These are phyloP conservation scores for Rhombomys opimus DNA, from an alignment of 2,113 vertebrate species.

Conservation along the genomic window DNA sequence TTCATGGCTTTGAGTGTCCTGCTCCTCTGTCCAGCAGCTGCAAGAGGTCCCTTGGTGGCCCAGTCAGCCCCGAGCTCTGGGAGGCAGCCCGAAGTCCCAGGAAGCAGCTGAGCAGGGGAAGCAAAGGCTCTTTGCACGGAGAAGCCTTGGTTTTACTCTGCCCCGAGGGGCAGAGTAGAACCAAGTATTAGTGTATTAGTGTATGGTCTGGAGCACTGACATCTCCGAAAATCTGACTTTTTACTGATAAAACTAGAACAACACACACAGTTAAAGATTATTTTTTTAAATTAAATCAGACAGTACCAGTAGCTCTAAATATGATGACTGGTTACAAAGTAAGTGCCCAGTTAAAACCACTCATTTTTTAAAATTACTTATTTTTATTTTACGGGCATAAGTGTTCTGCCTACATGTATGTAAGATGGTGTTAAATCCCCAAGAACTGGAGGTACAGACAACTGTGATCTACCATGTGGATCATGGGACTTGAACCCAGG, in stretches of 20 bases:
- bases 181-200: too few species aligned
- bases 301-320: conserved; percentile 23
- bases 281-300: conserved; percentile 7
- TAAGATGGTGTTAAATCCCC: too few species aligned
- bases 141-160: background rate
- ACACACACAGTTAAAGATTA: background rate
- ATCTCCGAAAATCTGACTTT: conserved; percentile 3
- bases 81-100: background rate
- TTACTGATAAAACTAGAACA: background rate
- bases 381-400: too few species aligned
- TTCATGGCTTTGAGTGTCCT: background rate
- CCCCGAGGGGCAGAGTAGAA: too few species aligned
- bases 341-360: conserved; percentile 1
- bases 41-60: background rate
- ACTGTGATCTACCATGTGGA: too few species aligned
- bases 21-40: background rate
- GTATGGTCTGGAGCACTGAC: background rate
- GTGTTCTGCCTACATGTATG: too few species aligned
- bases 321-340: conserved; percentile 28
- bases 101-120: background rate
- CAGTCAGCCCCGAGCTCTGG: background rate
- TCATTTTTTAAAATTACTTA: background rate
- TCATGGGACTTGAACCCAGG: too few species aligned
- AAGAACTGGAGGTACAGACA: too few species aligned
- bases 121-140: background rate